Percentiles rank a stretch among this genome's conserved stretches.
Evolutionary conservation across 2,797 vertebrate genomes (phyloP).

Genomic region (Parotocinclus haroldoi): DNA sequence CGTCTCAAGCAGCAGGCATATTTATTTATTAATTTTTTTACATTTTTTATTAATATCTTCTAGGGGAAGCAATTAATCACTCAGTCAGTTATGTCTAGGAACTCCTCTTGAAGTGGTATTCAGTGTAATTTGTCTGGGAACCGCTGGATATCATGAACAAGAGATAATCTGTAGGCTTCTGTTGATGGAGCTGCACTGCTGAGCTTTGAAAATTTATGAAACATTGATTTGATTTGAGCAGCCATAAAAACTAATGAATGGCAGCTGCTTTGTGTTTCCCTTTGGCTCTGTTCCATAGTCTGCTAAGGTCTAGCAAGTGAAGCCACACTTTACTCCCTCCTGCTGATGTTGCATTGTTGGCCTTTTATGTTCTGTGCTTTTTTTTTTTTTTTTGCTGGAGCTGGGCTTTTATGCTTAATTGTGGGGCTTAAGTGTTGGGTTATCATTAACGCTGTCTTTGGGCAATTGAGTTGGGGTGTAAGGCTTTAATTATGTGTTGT

Average conservation of each 20-base stretch:
- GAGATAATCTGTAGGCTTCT: too few species aligned
- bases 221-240: constrained; percentile 13
- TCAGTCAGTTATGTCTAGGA: too few species aligned
- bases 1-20: too few species aligned
- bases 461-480: too few species aligned
- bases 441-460: background rate
- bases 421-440: too few species aligned
- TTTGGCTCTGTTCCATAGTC: background rate
- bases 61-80: too few species aligned
- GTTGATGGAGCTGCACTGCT: background rate
- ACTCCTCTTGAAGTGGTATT: too few species aligned
- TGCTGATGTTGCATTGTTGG: constrained; percentile 35
- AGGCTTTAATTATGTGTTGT: background rate
- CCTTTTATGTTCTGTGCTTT: constrained; percentile 6
- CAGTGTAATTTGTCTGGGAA: too few species aligned
- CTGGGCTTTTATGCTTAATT: constrained; percentile 25
- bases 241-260: background rate
- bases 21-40: too few species aligned
- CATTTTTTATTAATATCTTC: too few species aligned
- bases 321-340: constrained; percentile 37
- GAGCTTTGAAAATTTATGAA: background rate
- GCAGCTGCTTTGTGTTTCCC: background rate
- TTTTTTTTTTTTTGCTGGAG: background rate
- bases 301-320: constrained; percentile 25
- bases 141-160: too few species aligned